These are phyloP conservation scores for Pelosia muscerda DNA, from an alignment of 2,888 invertebrate species.

Conservation along the genomic window DNA sequence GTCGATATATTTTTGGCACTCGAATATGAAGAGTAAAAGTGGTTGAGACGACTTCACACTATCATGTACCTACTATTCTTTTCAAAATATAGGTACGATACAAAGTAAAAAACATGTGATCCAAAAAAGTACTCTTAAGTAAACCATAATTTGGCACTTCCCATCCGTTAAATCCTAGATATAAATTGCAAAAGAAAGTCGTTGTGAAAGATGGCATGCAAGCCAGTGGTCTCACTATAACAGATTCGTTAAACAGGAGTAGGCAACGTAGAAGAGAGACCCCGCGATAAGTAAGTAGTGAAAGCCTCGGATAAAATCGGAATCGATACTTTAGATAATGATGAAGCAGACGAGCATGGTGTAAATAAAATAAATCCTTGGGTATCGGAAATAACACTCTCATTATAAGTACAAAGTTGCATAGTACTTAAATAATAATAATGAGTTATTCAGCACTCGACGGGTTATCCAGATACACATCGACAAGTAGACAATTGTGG, in stretches of 20 bases:
- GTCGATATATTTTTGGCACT: no score
- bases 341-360: background rate
- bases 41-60: no score
- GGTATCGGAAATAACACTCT: background rate
- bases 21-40: no score
- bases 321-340: background rate
- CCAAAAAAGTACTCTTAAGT: background rate
- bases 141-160: background rate
- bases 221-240: background rate
- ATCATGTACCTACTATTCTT: no score
- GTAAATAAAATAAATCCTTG: background rate
- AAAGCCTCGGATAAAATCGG: background rate
- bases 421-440: background rate
- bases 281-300: no score
- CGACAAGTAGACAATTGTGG: slow-evolving; percentile 51
- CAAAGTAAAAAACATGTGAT: no score
- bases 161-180: background rate
- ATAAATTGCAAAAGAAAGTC: background rate
- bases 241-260: background rate
- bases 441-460: slow-evolving; percentile 54
- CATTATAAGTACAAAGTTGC: background rate
- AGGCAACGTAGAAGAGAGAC: background rate
- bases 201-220: background rate
- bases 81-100: no score
- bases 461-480: slow-evolving; percentile 73